These are phyloP conservation scores for Perizoma flavofasciatum DNA, from an alignment of 2,888 invertebrate genomes.

Conservation along the genomic window DNA sequence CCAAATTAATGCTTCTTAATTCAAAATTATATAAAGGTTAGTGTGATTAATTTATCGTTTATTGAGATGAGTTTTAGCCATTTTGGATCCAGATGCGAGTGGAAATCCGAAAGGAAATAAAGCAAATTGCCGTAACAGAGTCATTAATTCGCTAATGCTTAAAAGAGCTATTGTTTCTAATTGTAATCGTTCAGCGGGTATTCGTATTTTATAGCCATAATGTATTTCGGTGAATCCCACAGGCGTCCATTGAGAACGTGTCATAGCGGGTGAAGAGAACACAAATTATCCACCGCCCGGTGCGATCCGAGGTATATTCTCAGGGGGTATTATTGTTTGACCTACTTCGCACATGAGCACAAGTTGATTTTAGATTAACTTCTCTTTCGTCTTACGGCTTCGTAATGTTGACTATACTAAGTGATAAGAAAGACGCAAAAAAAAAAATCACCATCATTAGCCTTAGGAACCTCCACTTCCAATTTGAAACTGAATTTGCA, in stretches of 20 bases:
- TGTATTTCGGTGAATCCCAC: slow-evolving; percentile 30
- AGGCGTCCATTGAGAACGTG: slow-evolving; percentile 31
- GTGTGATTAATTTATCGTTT: slow-evolving; percentile 22
- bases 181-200: slow-evolving; percentile 35
- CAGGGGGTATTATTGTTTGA: slow-evolving; percentile 54
- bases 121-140: slow-evolving; percentile 34
- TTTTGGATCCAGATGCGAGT: slow-evolving; percentile 20
- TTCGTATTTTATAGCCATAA: slow-evolving; percentile 21
- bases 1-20: slow-evolving; percentile 10
- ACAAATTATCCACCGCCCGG: slow-evolving; percentile 44
- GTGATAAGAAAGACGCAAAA: slow-evolving; percentile 15
- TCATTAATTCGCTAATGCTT: slow-evolving; percentile 36
- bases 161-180: slow-evolving; percentile 35
- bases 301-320: slow-evolving; percentile 35
- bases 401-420: slow-evolving; percentile 25
- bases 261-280: slow-evolving; percentile 41
- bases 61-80: slow-evolving; percentile 31
- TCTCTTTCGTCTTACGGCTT: slow-evolving; percentile 33
- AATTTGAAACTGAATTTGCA: slow-evolving; percentile 35
- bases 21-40: slow-evolving; percentile 15
- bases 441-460: slow-evolving; percentile 39
- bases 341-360: slow-evolving; percentile 48
- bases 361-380: slow-evolving; percentile 42
- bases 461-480: slow-evolving; percentile 33
- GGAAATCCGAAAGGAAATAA: slow-evolving; percentile 29